Evolutionary conservation across 2,797 vertebrate genomes (phyloP).

Genomic region (Synaphobranchus kaupii): DNA sequence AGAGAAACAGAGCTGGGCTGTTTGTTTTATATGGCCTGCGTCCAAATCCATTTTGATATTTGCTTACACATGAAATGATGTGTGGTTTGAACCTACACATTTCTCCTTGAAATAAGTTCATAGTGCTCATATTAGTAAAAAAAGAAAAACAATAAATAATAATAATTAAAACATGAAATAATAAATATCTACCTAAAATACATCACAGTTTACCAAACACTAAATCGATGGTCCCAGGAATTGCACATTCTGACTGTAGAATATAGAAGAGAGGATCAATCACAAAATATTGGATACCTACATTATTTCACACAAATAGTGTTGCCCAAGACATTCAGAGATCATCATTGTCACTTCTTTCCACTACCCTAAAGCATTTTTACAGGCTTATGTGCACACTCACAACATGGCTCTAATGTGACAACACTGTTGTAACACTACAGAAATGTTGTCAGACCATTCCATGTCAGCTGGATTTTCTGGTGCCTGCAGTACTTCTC

Average conservation of each 20-base stretch:
- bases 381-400: neutral
- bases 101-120: neutral
- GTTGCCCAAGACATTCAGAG: slow-evolving; percentile 18
- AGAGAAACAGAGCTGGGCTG: slow-evolving; percentile 56
- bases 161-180: neutral
- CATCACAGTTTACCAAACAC: slow-evolving; percentile 24
- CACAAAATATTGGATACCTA: neutral
- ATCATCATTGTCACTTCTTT: slow-evolving; percentile 8
- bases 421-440: slow-evolving; percentile 6
- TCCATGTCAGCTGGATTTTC: neutral
- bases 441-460: neutral
- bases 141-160: slow-evolving; percentile 22
- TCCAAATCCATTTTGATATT: slow-evolving; percentile 41
- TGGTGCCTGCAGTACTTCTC: neutral
- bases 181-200: neutral
- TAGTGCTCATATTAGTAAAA: neutral
- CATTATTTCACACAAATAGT: neutral
- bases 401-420: slow-evolving; percentile 9
- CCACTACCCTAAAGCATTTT: neutral
- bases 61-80: slow-evolving; percentile 32
- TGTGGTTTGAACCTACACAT: slow-evolving; percentile 11
- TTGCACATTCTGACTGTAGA: slow-evolving; percentile 40
- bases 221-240: slow-evolving; percentile 45
- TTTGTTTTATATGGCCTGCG: slow-evolving; percentile 46
- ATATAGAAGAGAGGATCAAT: neutral